phyloP scores from a whole-genome alignment of 2,888 invertebrate genomes.

The Synanthedon formicaeformis region DNA sequence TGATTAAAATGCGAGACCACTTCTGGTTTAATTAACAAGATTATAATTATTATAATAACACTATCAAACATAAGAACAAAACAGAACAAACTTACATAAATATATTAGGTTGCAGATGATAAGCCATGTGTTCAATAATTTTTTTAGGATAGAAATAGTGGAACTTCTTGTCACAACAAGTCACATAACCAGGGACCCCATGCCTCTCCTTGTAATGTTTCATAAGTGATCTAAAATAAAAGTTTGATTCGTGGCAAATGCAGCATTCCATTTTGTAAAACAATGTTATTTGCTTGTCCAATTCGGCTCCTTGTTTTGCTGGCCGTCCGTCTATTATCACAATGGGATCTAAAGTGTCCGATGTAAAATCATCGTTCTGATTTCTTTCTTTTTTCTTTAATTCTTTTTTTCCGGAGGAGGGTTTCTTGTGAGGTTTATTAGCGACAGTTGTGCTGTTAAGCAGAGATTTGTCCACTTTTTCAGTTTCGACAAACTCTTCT shows the following conservation, averaged over 20 bases:
- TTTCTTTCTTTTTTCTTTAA: slow-evolving; percentile 13
- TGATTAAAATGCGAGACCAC: no score
- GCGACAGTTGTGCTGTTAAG: slow-evolving; percentile 21
- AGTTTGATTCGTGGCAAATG: slow-evolving; percentile 55
- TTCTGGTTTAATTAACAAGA: neutral
- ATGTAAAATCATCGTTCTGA: slow-evolving; percentile 18
- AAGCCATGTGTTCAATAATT: slow-evolving; percentile 65
- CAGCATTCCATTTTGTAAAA: slow-evolving; percentile 66
- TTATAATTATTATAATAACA: neutral
- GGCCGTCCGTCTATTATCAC: slow-evolving; percentile 54
- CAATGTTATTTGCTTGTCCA: slow-evolving; percentile 56
- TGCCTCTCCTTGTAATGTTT: slow-evolving; percentile 62
- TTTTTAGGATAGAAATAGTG: slow-evolving; percentile 63
- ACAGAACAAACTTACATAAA: slow-evolving; percentile 44
- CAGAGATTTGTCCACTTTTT: slow-evolving; percentile 44
- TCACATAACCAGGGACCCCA: slow-evolving; percentile 60
- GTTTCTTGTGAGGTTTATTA: slow-evolving; percentile 9
- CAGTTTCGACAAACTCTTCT: slow-evolving; percentile 50
- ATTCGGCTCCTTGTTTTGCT: slow-evolving; percentile 48
- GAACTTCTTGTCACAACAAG: slow-evolving; percentile 61
- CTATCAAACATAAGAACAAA: neutral
- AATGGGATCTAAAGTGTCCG: slow-evolving; percentile 38
- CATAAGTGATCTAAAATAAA: slow-evolving; percentile 58
- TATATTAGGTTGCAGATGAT: slow-evolving; percentile 55
- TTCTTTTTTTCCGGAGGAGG: slow-evolving; percentile 8